These are phyloP conservation scores for Diadumene lineata DNA, from an alignment of 92 coral and sea anemone genomes.

Conservation along the genomic window DNA sequence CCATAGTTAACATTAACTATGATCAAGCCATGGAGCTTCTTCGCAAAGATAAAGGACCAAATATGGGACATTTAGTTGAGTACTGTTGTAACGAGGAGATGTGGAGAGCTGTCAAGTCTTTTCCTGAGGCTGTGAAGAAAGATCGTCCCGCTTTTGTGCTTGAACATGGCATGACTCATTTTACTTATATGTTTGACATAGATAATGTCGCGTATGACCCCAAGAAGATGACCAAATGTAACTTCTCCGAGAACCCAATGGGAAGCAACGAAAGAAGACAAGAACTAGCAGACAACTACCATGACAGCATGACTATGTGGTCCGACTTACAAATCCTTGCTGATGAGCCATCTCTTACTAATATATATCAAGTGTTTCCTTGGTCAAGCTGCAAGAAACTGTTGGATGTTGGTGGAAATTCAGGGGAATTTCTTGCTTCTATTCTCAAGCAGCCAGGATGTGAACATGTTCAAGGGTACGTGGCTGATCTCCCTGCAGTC, in stretches of 20 bases:
- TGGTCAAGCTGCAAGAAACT: constrained; percentile 44
- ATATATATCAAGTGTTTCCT: constrained; percentile 37
- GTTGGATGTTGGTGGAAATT: constrained; percentile 59
- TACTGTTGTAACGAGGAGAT: background rate
- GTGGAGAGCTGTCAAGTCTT: background rate
- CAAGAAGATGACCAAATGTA: background rate
- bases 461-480: no score
- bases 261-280: constrained; percentile 40
- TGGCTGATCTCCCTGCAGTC: background rate
- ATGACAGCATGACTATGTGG: constrained; percentile 39
- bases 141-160: no score
- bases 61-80: no score
- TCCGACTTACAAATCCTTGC: constrained; percentile 29
- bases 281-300: constrained; percentile 41
- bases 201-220: background rate
- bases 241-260: background rate
- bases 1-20: no score
- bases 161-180: constrained; percentile 50
- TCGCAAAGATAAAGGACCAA: constrained; percentile 34
- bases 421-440: constrained; percentile 45
- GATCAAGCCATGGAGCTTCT: constrained; percentile 38
- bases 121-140: constrained; percentile 6
- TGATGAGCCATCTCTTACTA: no score
- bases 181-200: constrained; percentile 14
- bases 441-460: constrained; percentile 50